Conservation (phyloP, 2,113 vertebrate species). For the Gallinago media region DNA sequence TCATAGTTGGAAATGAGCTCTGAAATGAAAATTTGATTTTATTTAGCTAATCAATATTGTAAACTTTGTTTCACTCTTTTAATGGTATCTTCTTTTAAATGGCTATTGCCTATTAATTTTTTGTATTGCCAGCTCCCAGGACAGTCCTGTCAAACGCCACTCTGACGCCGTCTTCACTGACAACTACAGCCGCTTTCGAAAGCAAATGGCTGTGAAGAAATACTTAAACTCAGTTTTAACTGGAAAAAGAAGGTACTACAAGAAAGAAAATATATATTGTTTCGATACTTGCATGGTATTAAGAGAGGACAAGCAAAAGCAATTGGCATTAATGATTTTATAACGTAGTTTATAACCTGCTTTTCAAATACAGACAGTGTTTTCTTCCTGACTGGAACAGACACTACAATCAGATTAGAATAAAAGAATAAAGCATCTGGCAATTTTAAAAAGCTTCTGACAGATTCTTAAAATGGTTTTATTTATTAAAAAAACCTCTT, state of each 20-base stretch:
- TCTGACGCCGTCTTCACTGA: slow-evolving; percentile 97
- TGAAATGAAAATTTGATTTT: neutral
- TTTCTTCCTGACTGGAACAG: neutral
- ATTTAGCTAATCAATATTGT: neutral
- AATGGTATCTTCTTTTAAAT: neutral
- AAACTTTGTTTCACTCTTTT: neutral
- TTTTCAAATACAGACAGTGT: neutral
- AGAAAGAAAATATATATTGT: neutral
- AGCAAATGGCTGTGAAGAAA: slow-evolving; percentile 97
- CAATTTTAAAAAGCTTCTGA: neutral
- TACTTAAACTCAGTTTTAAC: slow-evolving; percentile 92
- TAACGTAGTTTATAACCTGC: neutral
- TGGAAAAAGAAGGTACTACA: slow-evolving; percentile 90
- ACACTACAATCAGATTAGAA: neutral
- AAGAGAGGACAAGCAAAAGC: neutral
- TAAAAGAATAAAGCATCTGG: slow-evolving; percentile 4
- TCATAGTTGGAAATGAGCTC: neutral
- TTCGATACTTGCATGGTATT: neutral
- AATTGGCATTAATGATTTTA: neutral
- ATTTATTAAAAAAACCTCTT: neutral
- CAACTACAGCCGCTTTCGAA: slow-evolving; percentile 95
- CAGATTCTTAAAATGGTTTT: neutral
- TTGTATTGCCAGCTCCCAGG: slow-evolving; percentile 78
- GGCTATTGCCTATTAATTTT: neutral
- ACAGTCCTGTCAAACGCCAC: slow-evolving; percentile 89